Percentiles rank a stretch among this genome's conserved stretches.
These are phyloP conservation scores for Melangyna quadrimaculata DNA, from an alignment of 2,888 invertebrate species.

Conservation along the genomic window DNA sequence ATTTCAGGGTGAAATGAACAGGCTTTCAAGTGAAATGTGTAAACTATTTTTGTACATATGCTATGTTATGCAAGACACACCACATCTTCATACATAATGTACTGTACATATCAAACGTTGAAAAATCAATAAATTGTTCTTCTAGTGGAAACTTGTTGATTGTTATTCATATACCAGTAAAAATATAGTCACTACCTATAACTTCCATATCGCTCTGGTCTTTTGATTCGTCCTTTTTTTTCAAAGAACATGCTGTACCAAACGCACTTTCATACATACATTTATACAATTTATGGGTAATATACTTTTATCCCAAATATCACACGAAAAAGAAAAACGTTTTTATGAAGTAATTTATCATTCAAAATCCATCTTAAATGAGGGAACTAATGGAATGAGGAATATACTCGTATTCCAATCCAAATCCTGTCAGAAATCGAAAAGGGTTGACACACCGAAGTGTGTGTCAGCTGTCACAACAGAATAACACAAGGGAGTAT, in stretches of 20 bases:
- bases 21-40: not conserved
- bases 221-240: not conserved
- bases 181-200: too few species aligned
- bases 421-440: not conserved
- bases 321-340: not conserved
- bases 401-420: not conserved
- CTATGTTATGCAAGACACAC: not conserved
- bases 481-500: not conserved
- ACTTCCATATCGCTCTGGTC: not conserved
- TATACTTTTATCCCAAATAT: not conserved
- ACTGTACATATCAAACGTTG: not conserved
- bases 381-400: not conserved
- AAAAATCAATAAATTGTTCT: not conserved
- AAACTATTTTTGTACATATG: not conserved
- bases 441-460: not conserved
- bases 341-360: not conserved
- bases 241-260: not conserved
- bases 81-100: not conserved
- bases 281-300: not conserved
- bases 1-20: not conserved
- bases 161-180: not conserved
- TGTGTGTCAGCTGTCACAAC: slow-evolving; percentile 1
- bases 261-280: not conserved
- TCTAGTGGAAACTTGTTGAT: not conserved
- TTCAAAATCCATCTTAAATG: not conserved